Evolutionary conservation across 2,888 invertebrate genomes (phyloP).

Genomic region (Tachystola acroxantha): DNA sequence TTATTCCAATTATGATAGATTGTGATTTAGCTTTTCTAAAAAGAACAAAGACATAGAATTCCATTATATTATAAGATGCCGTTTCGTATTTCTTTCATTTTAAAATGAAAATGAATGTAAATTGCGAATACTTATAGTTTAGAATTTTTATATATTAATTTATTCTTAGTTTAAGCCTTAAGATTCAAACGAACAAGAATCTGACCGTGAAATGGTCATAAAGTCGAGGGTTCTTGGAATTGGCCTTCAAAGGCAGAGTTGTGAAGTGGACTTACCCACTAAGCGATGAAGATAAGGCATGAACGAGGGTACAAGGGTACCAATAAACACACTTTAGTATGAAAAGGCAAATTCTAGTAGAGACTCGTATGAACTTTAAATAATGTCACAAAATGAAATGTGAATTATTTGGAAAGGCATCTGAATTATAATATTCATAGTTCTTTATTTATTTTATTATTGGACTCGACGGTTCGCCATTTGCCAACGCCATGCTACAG

Average conservation of each 20-base stretch:
- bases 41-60: too few species aligned
- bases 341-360: constrained; percentile 7
- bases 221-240: constrained; percentile 28
- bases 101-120: constrained; percentile 2
- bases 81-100: neutral
- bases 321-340: constrained; percentile 6
- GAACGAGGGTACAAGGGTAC: constrained; percentile 19
- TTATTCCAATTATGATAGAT: neutral
- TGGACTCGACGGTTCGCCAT: too few species aligned
- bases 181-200: constrained; percentile 8
- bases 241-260: constrained; percentile 35
- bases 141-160: neutral
- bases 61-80: neutral
- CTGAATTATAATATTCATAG: too few species aligned
- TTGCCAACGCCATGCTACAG: too few species aligned
- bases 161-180: neutral
- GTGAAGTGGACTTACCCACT: constrained; percentile 16
- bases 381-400: too few species aligned
- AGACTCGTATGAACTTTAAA: too few species aligned
- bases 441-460: too few species aligned
- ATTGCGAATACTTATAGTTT: neutral
- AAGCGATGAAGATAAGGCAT: constrained; percentile 54
- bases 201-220: constrained; percentile 29
- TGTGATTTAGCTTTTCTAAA: neutral
- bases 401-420: too few species aligned